Evolutionary conservation across 2,797 vertebrate genomes (phyloP), one percentile per base, ranked within the genome.

Genomic region (Rhinatrema bivittatum): DNA sequence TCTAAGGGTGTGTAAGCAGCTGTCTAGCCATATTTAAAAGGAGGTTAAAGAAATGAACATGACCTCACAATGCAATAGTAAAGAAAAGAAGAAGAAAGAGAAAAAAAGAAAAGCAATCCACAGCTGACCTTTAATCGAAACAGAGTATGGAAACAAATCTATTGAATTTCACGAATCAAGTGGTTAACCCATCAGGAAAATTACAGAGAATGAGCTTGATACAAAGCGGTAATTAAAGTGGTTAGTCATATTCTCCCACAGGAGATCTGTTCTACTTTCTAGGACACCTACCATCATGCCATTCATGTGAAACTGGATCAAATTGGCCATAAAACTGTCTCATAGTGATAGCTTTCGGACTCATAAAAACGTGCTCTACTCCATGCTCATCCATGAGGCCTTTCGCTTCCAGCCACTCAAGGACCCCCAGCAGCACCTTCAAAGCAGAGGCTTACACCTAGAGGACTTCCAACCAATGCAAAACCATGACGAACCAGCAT

Each of bases 241-340:
- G 40, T 46, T 56, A 36, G 54, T 36, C 50, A 46, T 68, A 66
- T 62, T 66, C 62, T 61, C 45, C n/a, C 55, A 45, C 17, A 36
- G 38, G 41, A 44, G 12, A 36, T 51, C 31, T 14, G 6, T 42
- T 58, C 34, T 49, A 15, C 31, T 40, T 20, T 59, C 33, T 46
- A 39, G 57, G 47, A 60, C 3, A 23, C 28, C 31, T 39, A 25
- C 32, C 42, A 31, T 56, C 1, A 0, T 6, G 62, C 44, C 29
- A 46, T 31, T 77, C 43, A 16, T 42, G 29, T 50, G 60, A 74
- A 57, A 60, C 52, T 35, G 29, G 42, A 63, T 54, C 42, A 52
- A 53, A 37, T 50, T 34, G 47, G 25, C 42, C 39, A 13, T 53
- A 42, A 24, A 53, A 34, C 20, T 65, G 22, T 16, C 52, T 31